Conservation (phyloP, 2,888 invertebrate species). For the Trimorus sp. region DNA sequence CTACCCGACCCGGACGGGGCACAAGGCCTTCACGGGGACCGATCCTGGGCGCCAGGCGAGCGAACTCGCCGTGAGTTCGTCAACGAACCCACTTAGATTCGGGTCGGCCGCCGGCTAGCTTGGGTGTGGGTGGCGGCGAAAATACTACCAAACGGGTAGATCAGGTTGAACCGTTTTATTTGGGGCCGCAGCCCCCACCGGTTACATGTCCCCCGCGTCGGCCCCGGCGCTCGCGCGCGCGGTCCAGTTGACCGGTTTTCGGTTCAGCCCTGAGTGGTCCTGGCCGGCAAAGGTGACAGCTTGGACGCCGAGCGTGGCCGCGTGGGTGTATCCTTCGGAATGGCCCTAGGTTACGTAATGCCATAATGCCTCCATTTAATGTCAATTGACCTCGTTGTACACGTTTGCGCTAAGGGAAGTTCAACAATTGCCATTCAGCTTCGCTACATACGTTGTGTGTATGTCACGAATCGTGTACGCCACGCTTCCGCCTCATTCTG, state of each 20-base stretch:
- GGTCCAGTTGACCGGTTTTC: constrained; percentile 51
- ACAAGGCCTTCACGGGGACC: no score
- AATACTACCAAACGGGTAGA: no score
- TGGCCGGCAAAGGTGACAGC: constrained; percentile 52
- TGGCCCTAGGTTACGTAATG: constrained; percentile 81
- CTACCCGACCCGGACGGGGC: no score
- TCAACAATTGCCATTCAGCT: constrained; percentile 81
- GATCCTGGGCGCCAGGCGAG: no score
- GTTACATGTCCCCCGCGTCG: no score
- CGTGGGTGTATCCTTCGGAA: constrained; percentile 80
- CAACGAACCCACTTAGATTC: no score
- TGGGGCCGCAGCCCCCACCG: no score
- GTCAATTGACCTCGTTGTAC: constrained; percentile 82
- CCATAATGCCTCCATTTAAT: constrained; percentile 80
- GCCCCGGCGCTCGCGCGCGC: constrained; percentile 23
- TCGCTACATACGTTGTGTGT: constrained; percentile 66
- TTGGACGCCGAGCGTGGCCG: constrained; percentile 54
- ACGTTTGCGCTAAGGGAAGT: constrained; percentile 81
- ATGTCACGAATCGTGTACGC: constrained; percentile 65
- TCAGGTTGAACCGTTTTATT: no score
- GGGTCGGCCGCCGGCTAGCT: no score
- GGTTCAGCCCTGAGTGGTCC: constrained; percentile 55
- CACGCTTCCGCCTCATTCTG: constrained; percentile 69
- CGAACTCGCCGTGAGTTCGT: no score
- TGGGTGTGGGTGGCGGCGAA: no score